Evolutionary conservation across 2,113 vertebrate species (phyloP).

Genomic region (Zosterops hypoxanthus): DNA sequence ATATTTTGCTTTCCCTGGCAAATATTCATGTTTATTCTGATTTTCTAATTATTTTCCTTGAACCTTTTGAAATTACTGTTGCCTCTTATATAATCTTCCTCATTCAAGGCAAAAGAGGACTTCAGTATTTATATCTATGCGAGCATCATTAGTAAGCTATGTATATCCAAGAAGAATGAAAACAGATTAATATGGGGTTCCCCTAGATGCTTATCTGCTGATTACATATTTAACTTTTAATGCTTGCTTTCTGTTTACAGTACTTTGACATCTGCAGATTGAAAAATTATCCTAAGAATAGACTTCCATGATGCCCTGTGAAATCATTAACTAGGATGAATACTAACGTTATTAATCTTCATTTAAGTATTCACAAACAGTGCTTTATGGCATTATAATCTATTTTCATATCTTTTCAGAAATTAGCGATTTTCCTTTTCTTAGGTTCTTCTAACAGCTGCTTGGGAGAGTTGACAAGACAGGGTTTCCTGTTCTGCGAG

Average conservation of each 20-base stretch:
- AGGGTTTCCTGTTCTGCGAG: not conserved
- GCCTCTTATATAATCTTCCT: not conserved
- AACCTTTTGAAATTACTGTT: not conserved
- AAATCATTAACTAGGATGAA: not conserved
- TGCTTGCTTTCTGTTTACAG: not conserved
- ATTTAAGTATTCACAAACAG: not conserved
- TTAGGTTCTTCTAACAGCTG: not conserved
- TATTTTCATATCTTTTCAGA: not conserved
- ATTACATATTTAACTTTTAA: slow-evolving; percentile 16
- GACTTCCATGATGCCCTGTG: not conserved
- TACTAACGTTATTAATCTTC: not conserved
- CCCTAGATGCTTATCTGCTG: not conserved
- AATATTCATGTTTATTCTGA: not conserved
- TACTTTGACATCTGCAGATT: slow-evolving; percentile 30
- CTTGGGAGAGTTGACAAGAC: not conserved
- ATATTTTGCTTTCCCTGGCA: not conserved
- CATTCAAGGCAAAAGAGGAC: not conserved
- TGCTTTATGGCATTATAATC: not conserved
- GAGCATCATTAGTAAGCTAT: not conserved
- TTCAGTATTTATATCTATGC: not conserved
- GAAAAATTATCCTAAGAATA: slow-evolving; percentile 12
- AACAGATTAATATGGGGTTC: not conserved
- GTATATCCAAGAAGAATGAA: not conserved
- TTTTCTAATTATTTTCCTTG: not conserved
- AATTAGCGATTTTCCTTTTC: not conserved